Base-by-base conservation (phyloP, 2,888 invertebrate species). In the Drepana falcataria region DNA sequence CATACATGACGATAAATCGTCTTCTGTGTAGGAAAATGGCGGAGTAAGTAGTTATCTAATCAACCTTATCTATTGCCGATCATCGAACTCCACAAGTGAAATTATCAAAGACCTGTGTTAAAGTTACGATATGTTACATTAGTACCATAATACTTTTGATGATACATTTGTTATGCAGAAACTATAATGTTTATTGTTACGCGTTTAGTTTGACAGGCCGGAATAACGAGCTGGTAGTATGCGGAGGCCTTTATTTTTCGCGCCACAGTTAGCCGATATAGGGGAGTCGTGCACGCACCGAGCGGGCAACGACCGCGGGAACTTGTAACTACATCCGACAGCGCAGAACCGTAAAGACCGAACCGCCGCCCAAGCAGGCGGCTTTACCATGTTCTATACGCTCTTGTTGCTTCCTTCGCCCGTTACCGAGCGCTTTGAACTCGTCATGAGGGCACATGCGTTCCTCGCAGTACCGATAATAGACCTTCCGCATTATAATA, bases 281-380 rank as follows among this genome's bases (percentile, higher is more conserved):
- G 83, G 84, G 85, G 83, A 87, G 81, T 78, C 81, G 81, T 71
- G 79, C 84, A 83, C 84, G 85, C 84, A 81, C 72, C 74, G 71
- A 68, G 73, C 87, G 88, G 88, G 77, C 90, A 89, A 85, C 86
- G 90, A 90, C 90, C 90, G 88, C 83, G 83, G 79, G 90, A 90
- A 89, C 90, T 90, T 91, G 89, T 87, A 86, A 90, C 89, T 88
- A 90, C 87, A 87, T 89, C 83, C 77, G 78, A 72, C 71, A 66
- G 67, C 71, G 67, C 72, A 65, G 66, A 64, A 68, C 59, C 71
- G 66, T 59, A 86, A 79, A 68, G 82, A 60, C 83, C 73, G 79
- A 87, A 87, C 77, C 75, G 65, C 44, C 73, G 57, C 65, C 62
- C 55, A 49, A 55, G 49, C 55, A 53, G 51, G 49, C 53, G 54